Evolutionary conservation across 2,888 invertebrate genomes (phyloP).

Genomic region (Syrista parreyssii): DNA sequence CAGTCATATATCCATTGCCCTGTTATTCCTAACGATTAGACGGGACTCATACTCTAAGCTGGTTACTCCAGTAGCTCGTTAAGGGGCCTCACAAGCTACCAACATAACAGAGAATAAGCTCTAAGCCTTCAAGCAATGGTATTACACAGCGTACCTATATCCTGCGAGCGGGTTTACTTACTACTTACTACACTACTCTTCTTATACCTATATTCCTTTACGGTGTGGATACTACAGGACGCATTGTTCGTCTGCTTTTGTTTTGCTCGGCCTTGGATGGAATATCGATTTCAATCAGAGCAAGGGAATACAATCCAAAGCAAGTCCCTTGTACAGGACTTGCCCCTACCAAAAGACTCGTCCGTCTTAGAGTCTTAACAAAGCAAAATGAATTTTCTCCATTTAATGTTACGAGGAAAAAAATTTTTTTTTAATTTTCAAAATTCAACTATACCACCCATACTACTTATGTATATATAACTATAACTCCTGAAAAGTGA

Average conservation of each 20-base stretch:
- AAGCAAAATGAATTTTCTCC: background rate
- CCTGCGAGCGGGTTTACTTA: conserved; percentile 40
- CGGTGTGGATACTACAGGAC: conserved; percentile 39
- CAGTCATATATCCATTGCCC: background rate
- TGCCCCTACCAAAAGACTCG: background rate
- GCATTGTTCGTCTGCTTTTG: conserved; percentile 52
- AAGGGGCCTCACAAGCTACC: background rate
- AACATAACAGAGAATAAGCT: background rate
- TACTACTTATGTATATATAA: background rate
- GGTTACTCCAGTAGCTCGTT: background rate
- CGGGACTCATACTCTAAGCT: background rate
- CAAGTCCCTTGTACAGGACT: conserved; percentile 28
- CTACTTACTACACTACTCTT: background rate
- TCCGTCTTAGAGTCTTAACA: background rate
- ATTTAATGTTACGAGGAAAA: background rate
- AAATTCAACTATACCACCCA: background rate
- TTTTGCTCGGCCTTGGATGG: conserved; percentile 49
- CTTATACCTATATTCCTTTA: conserved; percentile 25
- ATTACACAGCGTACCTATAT: background rate
- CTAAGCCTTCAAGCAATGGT: background rate
- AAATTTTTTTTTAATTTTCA: background rate
- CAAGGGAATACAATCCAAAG: conserved; percentile 52
- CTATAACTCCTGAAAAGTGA: background rate
- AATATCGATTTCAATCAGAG: conserved; percentile 58
- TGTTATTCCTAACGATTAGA: background rate